Conservation (phyloP, 2,888 invertebrate genomes). For the Acronicta alni region DNA sequence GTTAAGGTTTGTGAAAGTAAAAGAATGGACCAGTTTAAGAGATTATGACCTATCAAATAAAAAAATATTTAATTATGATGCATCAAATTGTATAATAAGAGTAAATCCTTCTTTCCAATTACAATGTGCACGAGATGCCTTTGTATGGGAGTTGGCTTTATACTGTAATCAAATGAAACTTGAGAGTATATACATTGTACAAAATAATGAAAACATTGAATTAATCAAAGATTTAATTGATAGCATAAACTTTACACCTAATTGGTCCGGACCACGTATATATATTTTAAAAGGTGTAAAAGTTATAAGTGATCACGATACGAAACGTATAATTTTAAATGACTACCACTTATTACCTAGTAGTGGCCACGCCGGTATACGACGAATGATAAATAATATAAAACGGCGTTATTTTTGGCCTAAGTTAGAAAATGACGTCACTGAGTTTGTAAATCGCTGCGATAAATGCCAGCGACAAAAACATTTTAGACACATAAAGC, state of each 20-base stretch:
- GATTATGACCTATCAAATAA: not conserved
- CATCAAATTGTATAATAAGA: not conserved
- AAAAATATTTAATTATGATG: not conserved
- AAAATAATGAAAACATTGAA: not conserved
- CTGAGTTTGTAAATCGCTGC: not conserved
- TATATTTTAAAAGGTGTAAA: not conserved
- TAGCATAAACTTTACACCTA: not conserved
- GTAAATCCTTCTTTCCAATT: not conserved
- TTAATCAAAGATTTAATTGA: not conserved
- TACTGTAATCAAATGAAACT: not conserved
- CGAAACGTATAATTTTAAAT: not conserved
- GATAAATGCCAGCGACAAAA: not conserved
- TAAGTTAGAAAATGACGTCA: not conserved
- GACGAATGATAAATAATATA: too few species aligned
- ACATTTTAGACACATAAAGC: slow-evolving; percentile 1
- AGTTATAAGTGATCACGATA: not conserved
- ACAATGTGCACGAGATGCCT: not conserved
- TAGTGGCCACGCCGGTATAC: not conserved
- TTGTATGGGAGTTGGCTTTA: not conserved
- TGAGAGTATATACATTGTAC: not conserved
- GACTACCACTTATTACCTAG: not conserved
- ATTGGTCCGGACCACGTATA: not conserved
- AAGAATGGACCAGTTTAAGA: not conserved
- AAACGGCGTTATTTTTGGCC: too few species aligned
- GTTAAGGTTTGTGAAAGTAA: not conserved